Percentiles rank a stretch among this genome's conserved stretches.
Evolutionary conservation across 2,888 invertebrate species (phyloP).

Genomic region (Thymelicus lineola): DNA sequence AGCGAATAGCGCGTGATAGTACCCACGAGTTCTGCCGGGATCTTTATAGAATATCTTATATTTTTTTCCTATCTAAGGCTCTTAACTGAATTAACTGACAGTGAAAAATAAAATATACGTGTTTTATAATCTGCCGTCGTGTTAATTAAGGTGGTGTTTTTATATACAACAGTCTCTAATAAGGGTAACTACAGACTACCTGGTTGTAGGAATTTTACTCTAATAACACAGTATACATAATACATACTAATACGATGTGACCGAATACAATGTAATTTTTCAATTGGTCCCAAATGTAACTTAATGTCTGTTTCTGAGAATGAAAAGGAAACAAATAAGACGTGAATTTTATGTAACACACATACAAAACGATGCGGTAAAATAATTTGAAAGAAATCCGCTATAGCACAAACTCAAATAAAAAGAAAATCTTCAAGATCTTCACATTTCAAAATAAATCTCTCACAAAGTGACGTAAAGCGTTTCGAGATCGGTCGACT

Average conservation of each 20-base stretch:
- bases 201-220: too few relatives aligned
- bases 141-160: too few relatives aligned
- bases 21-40: constrained; percentile 13
- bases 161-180: too few relatives aligned
- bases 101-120: neutral
- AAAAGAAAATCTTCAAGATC: constrained; percentile 7
- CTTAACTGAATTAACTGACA: neutral
- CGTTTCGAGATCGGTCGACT: constrained; percentile 10
- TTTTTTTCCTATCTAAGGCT: constrained; percentile 1
- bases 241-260: too few relatives aligned
- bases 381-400: neutral
- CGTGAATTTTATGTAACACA: too few relatives aligned
- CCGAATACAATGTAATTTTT: too few relatives aligned
- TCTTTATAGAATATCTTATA: constrained; percentile 1
- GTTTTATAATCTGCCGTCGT: neutral
- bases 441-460: constrained; percentile 21
- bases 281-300: too few relatives aligned
- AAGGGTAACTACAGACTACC: too few relatives aligned
- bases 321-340: too few relatives aligned
- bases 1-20: constrained; percentile 28
- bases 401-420: neutral
- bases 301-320: too few relatives aligned
- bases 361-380: neutral
- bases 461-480: constrained; percentile 7
- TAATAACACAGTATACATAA: too few relatives aligned